These are phyloP conservation scores for Chroicocephalus ridibundus DNA, from an alignment of 2,113 vertebrate species.

Conservation along the genomic window DNA sequence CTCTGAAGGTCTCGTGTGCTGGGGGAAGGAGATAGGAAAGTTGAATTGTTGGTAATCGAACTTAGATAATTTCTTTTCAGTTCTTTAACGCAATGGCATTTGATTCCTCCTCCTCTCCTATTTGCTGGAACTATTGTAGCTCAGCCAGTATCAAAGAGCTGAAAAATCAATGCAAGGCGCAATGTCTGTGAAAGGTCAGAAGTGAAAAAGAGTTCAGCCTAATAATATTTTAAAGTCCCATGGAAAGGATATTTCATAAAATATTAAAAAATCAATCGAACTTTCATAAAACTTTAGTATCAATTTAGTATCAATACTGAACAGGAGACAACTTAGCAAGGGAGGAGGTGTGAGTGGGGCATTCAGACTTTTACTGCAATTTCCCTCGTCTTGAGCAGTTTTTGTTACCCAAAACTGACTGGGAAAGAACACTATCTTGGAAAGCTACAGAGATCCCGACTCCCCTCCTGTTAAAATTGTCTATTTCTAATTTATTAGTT, in stretches of 20 bases:
- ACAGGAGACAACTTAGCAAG: neutral
- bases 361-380: neutral
- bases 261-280: constrained; percentile 51
- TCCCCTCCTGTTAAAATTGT: neutral
- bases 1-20: neutral
- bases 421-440: neutral
- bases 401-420: neutral
- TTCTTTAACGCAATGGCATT: constrained; percentile 15
- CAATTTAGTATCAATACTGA: neutral
- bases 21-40: neutral
- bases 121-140: constrained; percentile 9
- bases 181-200: constrained; percentile 53
- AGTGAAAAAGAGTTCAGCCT: constrained; percentile 55
- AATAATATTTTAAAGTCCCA: constrained; percentile 51
- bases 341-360: neutral
- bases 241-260: constrained; percentile 28
- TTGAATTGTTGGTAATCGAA: constrained; percentile 48
- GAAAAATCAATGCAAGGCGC: constrained; percentile 53
- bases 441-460: neutral
- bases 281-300: constrained; percentile 27
- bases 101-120: neutral
- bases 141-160: constrained; percentile 37
- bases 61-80: constrained; percentile 2
- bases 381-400: neutral
- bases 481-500: neutral